phyloP scores from a whole-genome alignment of 1,140 invertebrate species.

The Drosophila jambulina region DNA sequence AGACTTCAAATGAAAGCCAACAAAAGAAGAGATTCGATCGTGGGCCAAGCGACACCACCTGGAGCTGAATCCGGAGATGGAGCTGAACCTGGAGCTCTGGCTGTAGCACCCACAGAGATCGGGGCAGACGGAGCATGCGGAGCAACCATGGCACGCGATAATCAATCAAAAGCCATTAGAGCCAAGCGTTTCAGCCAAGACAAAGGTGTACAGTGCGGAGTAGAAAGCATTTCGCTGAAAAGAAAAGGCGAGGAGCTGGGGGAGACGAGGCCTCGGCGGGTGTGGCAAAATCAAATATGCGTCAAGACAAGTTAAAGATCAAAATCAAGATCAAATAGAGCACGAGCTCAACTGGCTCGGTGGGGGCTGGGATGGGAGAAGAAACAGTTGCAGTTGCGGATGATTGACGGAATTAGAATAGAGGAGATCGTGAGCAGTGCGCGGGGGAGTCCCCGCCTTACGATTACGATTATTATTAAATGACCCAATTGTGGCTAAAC shows the following conservation, averaged over 20 bases:
- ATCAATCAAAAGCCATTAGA: constrained; percentile 83
- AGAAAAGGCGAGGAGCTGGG: constrained; percentile 3
- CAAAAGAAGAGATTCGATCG: constrained; percentile 64
- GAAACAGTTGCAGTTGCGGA: constrained; percentile 68
- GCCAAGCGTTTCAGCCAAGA: constrained; percentile 67
- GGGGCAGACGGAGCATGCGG: constrained; percentile 4
- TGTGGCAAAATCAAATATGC: constrained; percentile 75
- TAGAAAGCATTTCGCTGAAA: constrained; percentile 82
- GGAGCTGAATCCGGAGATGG: constrained; percentile 25
- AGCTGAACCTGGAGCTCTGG: constrained; percentile 30
- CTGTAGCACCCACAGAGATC: constrained; percentile 66
- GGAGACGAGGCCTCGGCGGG: constrained; percentile 35
- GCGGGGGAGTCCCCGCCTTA: constrained; percentile 2
- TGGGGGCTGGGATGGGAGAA: not conserved
- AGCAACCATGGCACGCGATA: constrained; percentile 75
- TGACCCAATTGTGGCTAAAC: constrained; percentile 70
- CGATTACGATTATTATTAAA: constrained; percentile 68
- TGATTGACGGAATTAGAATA: constrained; percentile 83
- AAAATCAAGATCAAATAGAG: constrained; percentile 76
- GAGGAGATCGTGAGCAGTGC: constrained; percentile 64
- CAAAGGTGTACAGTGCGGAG: constrained; percentile 63
- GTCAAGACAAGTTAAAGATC: constrained; percentile 80
- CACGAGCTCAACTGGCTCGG: constrained; percentile 30
- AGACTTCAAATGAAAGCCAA: constrained; percentile 71
- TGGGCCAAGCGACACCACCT: constrained; percentile 71